Conservation (phyloP, 2,797 vertebrate species). For the Mus minutoides region DNA sequence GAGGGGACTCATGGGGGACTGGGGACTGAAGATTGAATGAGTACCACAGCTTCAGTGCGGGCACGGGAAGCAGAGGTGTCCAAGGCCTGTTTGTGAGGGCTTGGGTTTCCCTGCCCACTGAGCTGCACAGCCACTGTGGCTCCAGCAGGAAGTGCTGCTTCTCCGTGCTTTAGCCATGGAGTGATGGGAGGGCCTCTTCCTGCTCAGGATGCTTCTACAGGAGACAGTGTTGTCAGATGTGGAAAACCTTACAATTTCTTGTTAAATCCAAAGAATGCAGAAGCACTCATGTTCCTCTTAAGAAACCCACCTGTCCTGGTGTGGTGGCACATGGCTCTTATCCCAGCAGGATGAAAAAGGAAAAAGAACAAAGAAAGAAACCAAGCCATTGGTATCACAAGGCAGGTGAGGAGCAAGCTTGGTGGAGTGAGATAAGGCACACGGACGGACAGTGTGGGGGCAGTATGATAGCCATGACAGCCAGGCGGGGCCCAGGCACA, state of each 20-base stretch:
- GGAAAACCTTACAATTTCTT: background rate
- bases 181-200: background rate
- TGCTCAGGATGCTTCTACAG: background rate
- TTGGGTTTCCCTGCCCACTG: background rate
- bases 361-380: background rate
- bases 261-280: background rate
- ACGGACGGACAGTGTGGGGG: too few relatives aligned
- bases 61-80: rapidly evolving
- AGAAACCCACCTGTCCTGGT: background rate
- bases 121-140: background rate
- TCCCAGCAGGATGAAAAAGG: background rate
- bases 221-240: background rate
- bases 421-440: too few relatives aligned
- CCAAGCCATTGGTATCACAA: background rate
- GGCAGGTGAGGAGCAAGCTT: too few relatives aligned
- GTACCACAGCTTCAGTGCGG: background rate
- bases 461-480: background rate
- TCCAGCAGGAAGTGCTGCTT: background rate
- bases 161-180: background rate
- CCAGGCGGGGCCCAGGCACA: rapidly evolving
- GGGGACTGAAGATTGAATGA: background rate
- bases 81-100: too few relatives aligned
- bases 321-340: background rate
- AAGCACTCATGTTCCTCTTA: background rate
- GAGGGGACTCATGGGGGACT: rapidly evolving